Conservation (phyloP, 2,113 vertebrate genomes). For the Grammomys dolichurus region DNA sequence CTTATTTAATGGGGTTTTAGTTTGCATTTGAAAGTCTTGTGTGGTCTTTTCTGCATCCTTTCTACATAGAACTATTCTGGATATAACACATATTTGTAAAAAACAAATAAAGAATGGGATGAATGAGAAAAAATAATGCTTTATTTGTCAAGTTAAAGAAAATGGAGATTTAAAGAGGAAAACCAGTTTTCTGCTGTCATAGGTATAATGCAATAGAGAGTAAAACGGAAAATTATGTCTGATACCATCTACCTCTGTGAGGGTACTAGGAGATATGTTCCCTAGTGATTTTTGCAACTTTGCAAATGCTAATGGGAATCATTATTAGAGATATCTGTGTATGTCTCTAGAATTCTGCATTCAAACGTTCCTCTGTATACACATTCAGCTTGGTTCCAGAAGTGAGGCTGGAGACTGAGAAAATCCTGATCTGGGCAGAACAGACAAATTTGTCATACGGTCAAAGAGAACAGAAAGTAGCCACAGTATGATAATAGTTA, state of each 20-base stretch:
- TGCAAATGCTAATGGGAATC: neutral
- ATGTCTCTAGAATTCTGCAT: neutral
- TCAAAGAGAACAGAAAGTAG: neutral
- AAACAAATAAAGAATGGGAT: neutral
- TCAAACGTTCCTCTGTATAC: neutral
- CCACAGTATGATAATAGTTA: neutral
- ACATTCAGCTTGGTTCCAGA: neutral
- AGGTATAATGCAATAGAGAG: neutral
- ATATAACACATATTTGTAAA: neutral
- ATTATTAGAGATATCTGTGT: neutral
- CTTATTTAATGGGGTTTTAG: neutral
- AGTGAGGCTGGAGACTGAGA: neutral
- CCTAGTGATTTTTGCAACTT: neutral
- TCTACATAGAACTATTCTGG: neutral
- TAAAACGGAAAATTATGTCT: neutral
- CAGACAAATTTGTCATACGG: neutral
- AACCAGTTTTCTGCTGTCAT: neutral
- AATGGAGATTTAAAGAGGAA: neutral
- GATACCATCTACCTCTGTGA: neutral
- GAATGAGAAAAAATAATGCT: neutral
- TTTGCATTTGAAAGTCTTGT: neutral
- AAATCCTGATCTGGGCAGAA: neutral
- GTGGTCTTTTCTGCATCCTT: neutral
- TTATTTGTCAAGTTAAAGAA: neutral
- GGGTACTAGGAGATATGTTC: neutral